These are phyloP conservation scores for Stenopsyche tienmushanensis DNA, from an alignment of 1,140 invertebrate species.

Conservation along the genomic window DNA sequence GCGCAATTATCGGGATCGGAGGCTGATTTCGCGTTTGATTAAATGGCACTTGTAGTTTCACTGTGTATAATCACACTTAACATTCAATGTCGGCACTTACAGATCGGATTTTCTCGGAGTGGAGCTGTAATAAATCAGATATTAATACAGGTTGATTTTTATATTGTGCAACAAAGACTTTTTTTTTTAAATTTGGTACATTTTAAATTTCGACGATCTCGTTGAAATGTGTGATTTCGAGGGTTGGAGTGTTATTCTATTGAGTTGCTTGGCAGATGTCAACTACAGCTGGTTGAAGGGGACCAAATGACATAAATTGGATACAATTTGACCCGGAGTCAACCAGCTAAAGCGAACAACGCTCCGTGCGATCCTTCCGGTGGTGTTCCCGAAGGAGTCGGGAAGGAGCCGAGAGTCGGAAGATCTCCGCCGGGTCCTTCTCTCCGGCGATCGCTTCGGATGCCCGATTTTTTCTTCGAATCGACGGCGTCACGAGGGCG, in stretches of 20 bases:
- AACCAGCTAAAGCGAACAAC: constrained; percentile 90
- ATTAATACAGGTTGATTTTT: no score
- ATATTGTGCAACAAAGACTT: no score
- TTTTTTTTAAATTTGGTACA: no score
- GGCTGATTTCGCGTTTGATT: no score
- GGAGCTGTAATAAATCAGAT: no score
- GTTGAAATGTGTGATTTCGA: no score
- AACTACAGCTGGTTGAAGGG: constrained; percentile 98
- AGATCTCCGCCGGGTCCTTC: constrained; percentile 30
- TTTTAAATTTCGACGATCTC: no score
- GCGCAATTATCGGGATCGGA: no score
- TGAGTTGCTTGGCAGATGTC: constrained; percentile 63
- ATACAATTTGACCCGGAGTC: constrained; percentile 92
- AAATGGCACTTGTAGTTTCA: no score
- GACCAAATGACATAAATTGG: constrained; percentile 85
- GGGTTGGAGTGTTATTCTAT: no score
- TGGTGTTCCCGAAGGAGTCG: constrained; percentile 21
- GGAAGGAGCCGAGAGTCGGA: no score
- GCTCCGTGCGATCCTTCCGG: constrained; percentile 40
- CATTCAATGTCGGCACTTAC: constrained; percentile 50
- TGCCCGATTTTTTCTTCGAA: constrained; percentile 37
- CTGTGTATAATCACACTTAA: neutral
- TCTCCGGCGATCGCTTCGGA: constrained; percentile 32
- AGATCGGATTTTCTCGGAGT: no score
- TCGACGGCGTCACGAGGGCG: constrained; percentile 24